phyloP scores from a whole-genome alignment of 2,888 invertebrate genomes.

The Neoscelio sp. region DNA sequence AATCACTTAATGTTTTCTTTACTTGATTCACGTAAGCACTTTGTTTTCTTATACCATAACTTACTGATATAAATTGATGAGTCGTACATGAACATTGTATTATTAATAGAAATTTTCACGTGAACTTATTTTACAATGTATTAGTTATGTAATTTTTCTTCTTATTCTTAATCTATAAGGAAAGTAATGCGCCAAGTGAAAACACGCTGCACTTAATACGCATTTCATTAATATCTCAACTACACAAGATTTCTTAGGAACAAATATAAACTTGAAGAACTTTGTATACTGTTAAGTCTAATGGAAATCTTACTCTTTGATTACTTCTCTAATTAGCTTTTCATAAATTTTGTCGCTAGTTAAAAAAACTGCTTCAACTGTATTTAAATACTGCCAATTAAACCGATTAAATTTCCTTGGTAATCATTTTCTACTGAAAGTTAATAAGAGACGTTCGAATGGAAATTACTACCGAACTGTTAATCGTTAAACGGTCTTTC shows the following conservation, averaged over 20 bases:
- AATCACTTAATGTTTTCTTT: constrained; percentile 6
- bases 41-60: not conserved
- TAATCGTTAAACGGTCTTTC: not conserved
- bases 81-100: not conserved
- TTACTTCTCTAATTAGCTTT: constrained; percentile 49
- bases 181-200: not conserved
- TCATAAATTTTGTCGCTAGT: constrained; percentile 24
- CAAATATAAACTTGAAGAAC: constrained; percentile 23
- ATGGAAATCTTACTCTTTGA: constrained; percentile 26
- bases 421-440: constrained; percentile 8
- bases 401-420: constrained; percentile 11
- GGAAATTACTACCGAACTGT: not conserved
- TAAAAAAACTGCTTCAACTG: constrained; percentile 5
- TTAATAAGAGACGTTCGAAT: constrained; percentile 25
- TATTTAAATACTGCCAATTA: constrained; percentile 17
- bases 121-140: not conserved
- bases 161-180: too few species aligned
- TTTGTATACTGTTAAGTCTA: constrained; percentile 28
- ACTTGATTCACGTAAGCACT: constrained; percentile 43
- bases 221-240: constrained; percentile 27
- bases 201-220: constrained; percentile 10
- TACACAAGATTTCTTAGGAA: constrained; percentile 31
- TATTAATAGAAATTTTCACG: constrained; percentile 2
- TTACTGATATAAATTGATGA: constrained; percentile 2
- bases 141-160: too few species aligned